Evolutionary conservation across 1,140 invertebrate species (phyloP), one percentile per base, ranked within the genome.

Genomic region (Drosophila asahinai): DNA sequence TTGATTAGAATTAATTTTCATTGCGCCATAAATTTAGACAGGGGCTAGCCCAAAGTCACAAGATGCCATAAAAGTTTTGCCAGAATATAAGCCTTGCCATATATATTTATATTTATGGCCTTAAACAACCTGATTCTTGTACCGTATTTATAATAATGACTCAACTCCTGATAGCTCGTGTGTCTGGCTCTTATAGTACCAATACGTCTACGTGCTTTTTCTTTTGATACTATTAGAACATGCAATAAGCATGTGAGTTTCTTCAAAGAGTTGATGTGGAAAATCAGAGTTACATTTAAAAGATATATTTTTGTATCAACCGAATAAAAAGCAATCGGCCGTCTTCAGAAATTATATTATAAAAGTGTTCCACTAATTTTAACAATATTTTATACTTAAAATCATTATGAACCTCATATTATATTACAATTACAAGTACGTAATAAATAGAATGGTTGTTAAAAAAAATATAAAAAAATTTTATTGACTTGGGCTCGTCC

Each of bases 401-500:
- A 12, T 14, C n/a, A 1, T 5, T 17, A 4, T 7, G 4, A 8
- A 9, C 3, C 11, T 6, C 51, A 12, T 2, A 8, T 64, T 25
- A 22, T 6, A 19, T n/a, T 61, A 8, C 5, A 33, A 5, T 9
- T 22, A 40, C 19, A 6, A 27, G 6, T 8, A 4, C 7, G 14
- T 15, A 3, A 25, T 25, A 59, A 22, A 40, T 47, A 30, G 14
- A 25, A 49, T 4, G 0, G 3, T 5, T 17, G n/a, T 2, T 4
- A 14, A 3, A 45, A 33, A 14, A 70, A 84, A 78, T 61, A 52
- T 15, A 78, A 64, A 52, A 17, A 2, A 12, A 19, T 19, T 19
- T 15, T n/a, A 17, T 25, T 27, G 8, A 40, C 78, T 93, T 92
- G 94, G 94, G 94, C 94, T 94, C 94, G 94, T 94, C 94, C 94